These are phyloP conservation scores for Benitochromis conjunctus DNA, from an alignment of 2,113 vertebrate genomes.

Conservation along the genomic window DNA sequence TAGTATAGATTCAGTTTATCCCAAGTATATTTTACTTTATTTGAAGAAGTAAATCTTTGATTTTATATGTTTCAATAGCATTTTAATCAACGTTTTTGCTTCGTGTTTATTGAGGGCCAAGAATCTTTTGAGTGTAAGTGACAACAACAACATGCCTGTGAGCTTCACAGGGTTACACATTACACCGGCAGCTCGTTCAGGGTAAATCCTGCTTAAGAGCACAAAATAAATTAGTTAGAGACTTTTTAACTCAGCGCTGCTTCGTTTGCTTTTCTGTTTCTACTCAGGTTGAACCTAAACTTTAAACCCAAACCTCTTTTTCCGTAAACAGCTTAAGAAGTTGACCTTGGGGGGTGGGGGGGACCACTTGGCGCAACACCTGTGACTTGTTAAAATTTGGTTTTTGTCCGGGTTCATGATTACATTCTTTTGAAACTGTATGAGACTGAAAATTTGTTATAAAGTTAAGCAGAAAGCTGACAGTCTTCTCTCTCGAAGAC, in stretches of 20 bases:
- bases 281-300: neutral
- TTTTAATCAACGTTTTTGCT: neutral
- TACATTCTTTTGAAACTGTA: neutral
- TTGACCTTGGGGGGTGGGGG: neutral
- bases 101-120: neutral
- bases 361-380: neutral
- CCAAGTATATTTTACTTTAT: neutral
- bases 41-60: neutral
- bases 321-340: neutral
- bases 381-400: neutral
- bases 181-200: neutral
- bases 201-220: neutral
- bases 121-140: neutral
- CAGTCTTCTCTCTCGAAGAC: neutral
- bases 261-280: neutral
- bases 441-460: neutral
- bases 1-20: neutral
- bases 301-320: neutral
- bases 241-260: neutral
- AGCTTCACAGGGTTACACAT: neutral
- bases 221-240: neutral
- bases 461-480: neutral
- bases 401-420: neutral
- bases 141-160: neutral
- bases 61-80: neutral